Conservation (phyloP, 2,113 vertebrate species). For the Trichomycterus rosablanca region DNA sequence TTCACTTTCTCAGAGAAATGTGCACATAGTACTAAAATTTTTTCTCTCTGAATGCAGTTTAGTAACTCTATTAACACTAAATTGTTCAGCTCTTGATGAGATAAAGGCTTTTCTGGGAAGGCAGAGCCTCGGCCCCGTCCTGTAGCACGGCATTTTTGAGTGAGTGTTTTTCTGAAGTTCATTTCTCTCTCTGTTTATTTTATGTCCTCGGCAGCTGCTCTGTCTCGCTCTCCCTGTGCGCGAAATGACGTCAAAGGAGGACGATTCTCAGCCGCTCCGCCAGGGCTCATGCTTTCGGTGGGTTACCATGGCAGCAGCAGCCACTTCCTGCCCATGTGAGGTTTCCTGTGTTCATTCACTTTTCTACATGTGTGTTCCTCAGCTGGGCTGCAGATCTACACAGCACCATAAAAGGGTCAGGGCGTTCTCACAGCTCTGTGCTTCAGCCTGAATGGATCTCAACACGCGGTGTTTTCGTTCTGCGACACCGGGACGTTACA, state of each 20-base stretch:
- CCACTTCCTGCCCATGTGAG: slow-evolving; percentile 73
- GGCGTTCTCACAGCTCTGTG: slow-evolving; percentile 55
- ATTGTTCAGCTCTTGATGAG: too few relatives aligned
- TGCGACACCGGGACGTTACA: too few relatives aligned
- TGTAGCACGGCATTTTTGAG: slow-evolving; percentile 40
- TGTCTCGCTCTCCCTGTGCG: slow-evolving; percentile 54
- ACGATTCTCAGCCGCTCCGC: slow-evolving; percentile 55
- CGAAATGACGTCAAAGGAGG: slow-evolving; percentile 72
- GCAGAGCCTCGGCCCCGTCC: neutral
- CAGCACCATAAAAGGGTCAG: slow-evolving; percentile 69
- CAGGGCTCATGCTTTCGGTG: slow-evolving; percentile 66
- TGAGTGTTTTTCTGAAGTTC: slow-evolving; percentile 40
- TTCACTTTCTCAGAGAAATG: too few relatives aligned
- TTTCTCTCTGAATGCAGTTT: too few relatives aligned
- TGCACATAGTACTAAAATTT: too few relatives aligned
- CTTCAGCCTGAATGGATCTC: slow-evolving; percentile 51
- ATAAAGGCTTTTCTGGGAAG: slow-evolving; percentile 46
- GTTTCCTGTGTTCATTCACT: slow-evolving; percentile 78
- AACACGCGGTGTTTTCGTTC: too few relatives aligned
- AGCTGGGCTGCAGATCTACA: slow-evolving; percentile 60
- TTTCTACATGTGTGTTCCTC: slow-evolving; percentile 55
- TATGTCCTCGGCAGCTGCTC: slow-evolving; percentile 57
- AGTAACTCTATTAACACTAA: too few relatives aligned
- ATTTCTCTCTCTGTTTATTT: slow-evolving; percentile 52
- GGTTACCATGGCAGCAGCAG: slow-evolving; percentile 72